Evolutionary conservation across 2,113 vertebrate genomes (phyloP).

Genomic region (Stigmatopora nigra): DNA sequence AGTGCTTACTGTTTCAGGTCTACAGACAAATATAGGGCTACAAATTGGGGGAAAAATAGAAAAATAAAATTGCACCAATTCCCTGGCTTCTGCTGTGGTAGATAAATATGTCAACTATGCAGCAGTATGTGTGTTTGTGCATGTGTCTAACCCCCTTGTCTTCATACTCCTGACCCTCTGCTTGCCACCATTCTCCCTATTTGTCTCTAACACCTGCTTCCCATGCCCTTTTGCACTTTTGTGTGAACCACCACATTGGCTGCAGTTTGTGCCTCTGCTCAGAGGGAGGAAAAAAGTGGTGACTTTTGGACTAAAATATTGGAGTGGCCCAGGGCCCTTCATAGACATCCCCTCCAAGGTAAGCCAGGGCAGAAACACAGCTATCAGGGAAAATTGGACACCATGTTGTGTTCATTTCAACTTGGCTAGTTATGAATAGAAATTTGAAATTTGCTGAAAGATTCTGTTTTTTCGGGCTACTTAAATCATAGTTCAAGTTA

Average conservation of each 20-base stretch:
- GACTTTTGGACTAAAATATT: slow-evolving; percentile 65
- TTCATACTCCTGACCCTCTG: slow-evolving; percentile 37
- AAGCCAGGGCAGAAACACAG: slow-evolving; percentile 44
- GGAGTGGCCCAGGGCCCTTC: slow-evolving; percentile 61
- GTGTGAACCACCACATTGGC: slow-evolving; percentile 40
- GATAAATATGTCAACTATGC: not conserved
- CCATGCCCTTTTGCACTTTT: slow-evolving; percentile 21
- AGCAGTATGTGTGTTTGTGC: not conserved
- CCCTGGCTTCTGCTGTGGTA: not conserved
- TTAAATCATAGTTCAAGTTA: too few relatives aligned
- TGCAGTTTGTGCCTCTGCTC: slow-evolving; percentile 35
- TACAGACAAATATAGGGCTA: too few relatives aligned
- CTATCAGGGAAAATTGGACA: not conserved
- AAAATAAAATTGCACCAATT: too few relatives aligned
- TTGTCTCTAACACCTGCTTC: slow-evolving; percentile 20
- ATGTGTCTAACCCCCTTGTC: slow-evolving; percentile 44
- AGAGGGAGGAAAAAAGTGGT: slow-evolving; percentile 48
- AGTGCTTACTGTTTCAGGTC: too few relatives aligned
- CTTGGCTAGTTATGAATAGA: too few relatives aligned
- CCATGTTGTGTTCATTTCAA: too few relatives aligned
- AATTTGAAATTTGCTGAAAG: too few relatives aligned
- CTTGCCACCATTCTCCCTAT: slow-evolving; percentile 24
- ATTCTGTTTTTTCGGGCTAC: too few relatives aligned
- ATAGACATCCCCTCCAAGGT: slow-evolving; percentile 60
- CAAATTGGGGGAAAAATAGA: too few relatives aligned